phyloP scores from a whole-genome alignment of 2,113 vertebrate genomes.

The Oncorhynchus gorbuscha region DNA sequence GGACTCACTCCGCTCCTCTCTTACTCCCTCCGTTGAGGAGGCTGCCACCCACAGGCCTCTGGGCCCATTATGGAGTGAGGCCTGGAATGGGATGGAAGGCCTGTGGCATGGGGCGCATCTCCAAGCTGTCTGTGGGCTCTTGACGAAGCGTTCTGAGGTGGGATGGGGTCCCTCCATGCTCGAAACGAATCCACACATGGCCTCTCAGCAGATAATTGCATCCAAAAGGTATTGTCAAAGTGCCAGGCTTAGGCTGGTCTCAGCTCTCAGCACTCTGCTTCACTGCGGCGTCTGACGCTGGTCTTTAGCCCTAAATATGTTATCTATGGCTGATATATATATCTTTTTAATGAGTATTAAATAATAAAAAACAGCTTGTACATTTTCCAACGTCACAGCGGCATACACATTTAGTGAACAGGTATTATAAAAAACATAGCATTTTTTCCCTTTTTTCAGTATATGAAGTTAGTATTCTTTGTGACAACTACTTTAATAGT shows the following conservation, averaged over 20 bases:
- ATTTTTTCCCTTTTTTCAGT: background rate
- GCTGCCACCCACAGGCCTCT: slow-evolving; percentile 31
- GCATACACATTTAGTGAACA: background rate
- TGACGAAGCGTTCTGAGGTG: slow-evolving; percentile 54
- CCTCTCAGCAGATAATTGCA: slow-evolving; percentile 36
- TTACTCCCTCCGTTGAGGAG: slow-evolving; percentile 6
- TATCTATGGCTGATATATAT: slow-evolving; percentile 4
- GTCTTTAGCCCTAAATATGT: slow-evolving; percentile 17
- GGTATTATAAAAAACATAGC: background rate
- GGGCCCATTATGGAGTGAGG: slow-evolving; percentile 38
- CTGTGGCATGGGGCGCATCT: slow-evolving; percentile 50
- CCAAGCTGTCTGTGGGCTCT: slow-evolving; percentile 58
- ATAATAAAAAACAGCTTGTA: background rate
- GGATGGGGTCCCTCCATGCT: slow-evolving; percentile 30
- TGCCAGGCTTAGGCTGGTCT: background rate
- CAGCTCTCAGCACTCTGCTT: background rate
- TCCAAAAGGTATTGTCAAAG: slow-evolving; percentile 41
- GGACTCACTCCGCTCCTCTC: slow-evolving; percentile 18
- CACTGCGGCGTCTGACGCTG: slow-evolving; percentile 6
- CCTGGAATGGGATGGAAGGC: slow-evolving; percentile 51
- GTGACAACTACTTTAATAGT: background rate
- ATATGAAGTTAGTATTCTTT: background rate
- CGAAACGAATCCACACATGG: slow-evolving; percentile 34
- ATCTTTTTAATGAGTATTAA: no score
- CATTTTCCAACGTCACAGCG: no score